Evolutionary conservation across 2,888 invertebrate species (phyloP).

Genomic region (Drosophila yooni): DNA sequence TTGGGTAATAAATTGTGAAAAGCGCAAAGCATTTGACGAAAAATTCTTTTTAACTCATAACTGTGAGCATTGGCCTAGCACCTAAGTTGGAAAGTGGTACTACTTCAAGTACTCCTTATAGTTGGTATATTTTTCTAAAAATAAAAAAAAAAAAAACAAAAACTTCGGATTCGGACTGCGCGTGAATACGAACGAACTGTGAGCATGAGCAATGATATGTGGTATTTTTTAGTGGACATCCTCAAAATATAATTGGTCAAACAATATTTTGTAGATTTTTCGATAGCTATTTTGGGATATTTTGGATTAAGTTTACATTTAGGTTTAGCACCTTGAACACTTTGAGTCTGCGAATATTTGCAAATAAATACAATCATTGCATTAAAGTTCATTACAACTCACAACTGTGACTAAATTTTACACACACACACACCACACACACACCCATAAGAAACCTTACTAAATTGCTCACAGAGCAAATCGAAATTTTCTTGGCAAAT

Average conservation of each 20-base stretch:
- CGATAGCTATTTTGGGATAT: slow-evolving; percentile 63
- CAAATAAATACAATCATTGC: slow-evolving; percentile 60
- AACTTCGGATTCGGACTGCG: slow-evolving; percentile 40
- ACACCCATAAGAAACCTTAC: slow-evolving; percentile 31
- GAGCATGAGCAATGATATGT: slow-evolving; percentile 75
- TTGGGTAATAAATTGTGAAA: slow-evolving; percentile 44
- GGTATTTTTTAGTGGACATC: slow-evolving; percentile 63
- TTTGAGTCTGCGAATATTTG: slow-evolving; percentile 53
- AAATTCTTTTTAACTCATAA: slow-evolving; percentile 67
- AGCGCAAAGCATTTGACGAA: slow-evolving; percentile 35
- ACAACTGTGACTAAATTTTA: slow-evolving; percentile 69
- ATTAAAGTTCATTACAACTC: slow-evolving; percentile 57
- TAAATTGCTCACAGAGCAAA: slow-evolving; percentile 62
- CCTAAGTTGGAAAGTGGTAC: slow-evolving; percentile 58
- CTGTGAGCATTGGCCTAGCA: slow-evolving; percentile 80
- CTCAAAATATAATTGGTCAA: slow-evolving; percentile 28
- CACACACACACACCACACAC: slow-evolving; percentile 45
- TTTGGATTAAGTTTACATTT: slow-evolving; percentile 62
- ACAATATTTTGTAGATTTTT: slow-evolving; percentile 42
- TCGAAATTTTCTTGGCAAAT: slow-evolving; percentile 46
- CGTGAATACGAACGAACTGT: slow-evolving; percentile 47
- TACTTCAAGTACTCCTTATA: slow-evolving; percentile 33
- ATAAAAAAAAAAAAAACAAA: not conserved
- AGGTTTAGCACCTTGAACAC: slow-evolving; percentile 50
- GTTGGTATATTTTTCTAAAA: slow-evolving; percentile 57